phyloP scores from a whole-genome alignment of 1,140 invertebrate genomes.

The Drosophila teissieri region DNA sequence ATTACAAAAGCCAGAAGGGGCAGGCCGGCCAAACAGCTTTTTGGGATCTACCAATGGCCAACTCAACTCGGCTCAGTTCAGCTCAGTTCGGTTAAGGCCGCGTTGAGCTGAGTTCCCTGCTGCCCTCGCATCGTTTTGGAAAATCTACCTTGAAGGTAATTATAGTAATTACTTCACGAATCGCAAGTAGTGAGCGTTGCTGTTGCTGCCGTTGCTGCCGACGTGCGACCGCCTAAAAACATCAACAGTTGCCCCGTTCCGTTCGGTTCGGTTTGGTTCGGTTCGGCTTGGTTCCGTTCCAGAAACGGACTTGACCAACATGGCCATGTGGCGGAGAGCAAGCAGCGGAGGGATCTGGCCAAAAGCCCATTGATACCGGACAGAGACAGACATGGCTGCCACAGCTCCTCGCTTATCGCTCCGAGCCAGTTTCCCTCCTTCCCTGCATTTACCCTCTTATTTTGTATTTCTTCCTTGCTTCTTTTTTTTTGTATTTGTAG shows the following conservation, averaged over 20 bases:
- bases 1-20: constrained; percentile 70
- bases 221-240: constrained; percentile 84
- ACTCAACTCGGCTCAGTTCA: constrained; percentile 1
- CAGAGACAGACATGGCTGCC: constrained; percentile 65
- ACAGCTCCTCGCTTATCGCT: constrained; percentile 47
- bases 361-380: constrained; percentile 76
- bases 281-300: constrained; percentile 10
- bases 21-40: constrained; percentile 58
- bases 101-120: constrained; percentile 5
- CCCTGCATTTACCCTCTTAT: not conserved
- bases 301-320: constrained; percentile 42
- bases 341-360: constrained; percentile 42
- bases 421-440: constrained; percentile 36
- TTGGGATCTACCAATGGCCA: constrained; percentile 52
- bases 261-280: not conserved
- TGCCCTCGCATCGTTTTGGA: constrained; percentile 82
- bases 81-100: not conserved
- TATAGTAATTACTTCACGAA: constrained; percentile 85
- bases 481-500: constrained; percentile 7
- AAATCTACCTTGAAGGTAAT: constrained; percentile 85
- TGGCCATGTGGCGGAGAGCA: constrained; percentile 6
- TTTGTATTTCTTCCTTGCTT: not conserved
- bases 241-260: constrained; percentile 78
- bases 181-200: constrained; percentile 81
- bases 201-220: constrained; percentile 66